Conservation (phyloP, 2,888 invertebrate species). For the Carpatolechia fugitivella region DNA sequence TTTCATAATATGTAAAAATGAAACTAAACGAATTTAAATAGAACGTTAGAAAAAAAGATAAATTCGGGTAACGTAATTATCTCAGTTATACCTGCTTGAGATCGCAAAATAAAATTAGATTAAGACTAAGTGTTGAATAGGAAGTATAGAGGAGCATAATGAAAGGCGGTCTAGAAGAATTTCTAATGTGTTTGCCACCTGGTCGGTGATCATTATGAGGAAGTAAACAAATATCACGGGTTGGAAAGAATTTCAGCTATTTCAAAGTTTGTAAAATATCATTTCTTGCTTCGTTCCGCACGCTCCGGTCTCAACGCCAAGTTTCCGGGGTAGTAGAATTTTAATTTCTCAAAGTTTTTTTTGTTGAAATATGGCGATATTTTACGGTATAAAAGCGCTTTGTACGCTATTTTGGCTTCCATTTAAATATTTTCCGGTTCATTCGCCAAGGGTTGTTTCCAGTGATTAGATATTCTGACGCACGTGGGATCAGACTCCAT, state of each 20-base stretch:
- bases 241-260: conserved; percentile 45
- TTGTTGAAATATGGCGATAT: conserved; percentile 63
- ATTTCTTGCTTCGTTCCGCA: conserved; percentile 61
- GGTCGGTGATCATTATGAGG: neutral
- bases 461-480: conserved; percentile 61
- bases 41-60: no score
- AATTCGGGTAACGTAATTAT: no score
- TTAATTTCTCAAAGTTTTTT: conserved; percentile 56
- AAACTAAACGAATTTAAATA: no score
- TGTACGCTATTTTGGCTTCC: conserved; percentile 71
- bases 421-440: conserved; percentile 77
- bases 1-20: no score
- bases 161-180: no score
- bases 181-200: no score
- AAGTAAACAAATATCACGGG: conserved; percentile 15
- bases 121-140: no score
- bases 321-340: conserved; percentile 61
- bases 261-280: conserved; percentile 52
- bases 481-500: conserved; percentile 38
- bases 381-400: conserved; percentile 55
- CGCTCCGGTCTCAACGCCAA: conserved; percentile 27
- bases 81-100: no score
- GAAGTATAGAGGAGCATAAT: no score
- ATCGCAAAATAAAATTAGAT: no score
- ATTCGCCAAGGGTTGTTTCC: conserved; percentile 71